Conservation (phyloP, 2,888 invertebrate species). For the Aphelenchoides bicaudatus region DNA sequence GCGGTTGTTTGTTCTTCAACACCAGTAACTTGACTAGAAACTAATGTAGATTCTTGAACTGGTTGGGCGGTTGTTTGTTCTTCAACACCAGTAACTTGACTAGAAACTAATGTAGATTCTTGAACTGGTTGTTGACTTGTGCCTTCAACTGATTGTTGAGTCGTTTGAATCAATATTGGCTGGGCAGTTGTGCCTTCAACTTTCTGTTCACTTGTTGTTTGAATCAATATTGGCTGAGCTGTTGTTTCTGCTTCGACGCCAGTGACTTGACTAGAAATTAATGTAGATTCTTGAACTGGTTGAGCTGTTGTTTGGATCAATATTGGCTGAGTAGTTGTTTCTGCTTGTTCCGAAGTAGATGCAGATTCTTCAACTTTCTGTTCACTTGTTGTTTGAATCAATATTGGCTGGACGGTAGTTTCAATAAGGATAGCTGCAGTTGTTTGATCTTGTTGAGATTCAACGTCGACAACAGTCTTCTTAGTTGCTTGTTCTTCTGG, state of each 20-base stretch:
- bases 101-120: neutral
- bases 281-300: neutral
- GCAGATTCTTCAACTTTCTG: neutral
- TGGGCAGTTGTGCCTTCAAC: neutral
- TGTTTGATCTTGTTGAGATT: neutral
- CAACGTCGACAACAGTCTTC: neutral
- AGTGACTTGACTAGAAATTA: neutral
- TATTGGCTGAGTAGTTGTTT: constrained; percentile 5
- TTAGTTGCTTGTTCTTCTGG: neutral
- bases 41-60: constrained; percentile 17
- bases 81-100: constrained; percentile 5
- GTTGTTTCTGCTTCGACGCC: constrained; percentile 4
- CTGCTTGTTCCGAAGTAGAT: neutral
- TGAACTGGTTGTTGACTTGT: constrained; percentile 2
- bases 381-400: neutral
- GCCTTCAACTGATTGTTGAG: neutral
- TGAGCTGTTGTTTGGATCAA: neutral
- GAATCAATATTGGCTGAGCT: too few species aligned
- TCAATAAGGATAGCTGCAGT: neutral
- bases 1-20: constrained; percentile 12
- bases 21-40: constrained; percentile 11
- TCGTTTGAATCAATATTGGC: neutral
- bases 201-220: too few species aligned
- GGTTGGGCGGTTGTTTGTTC: constrained; percentile 15
- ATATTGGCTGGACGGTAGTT: too few species aligned